Evolutionary conservation across 2,113 vertebrate genomes (phyloP).

Genomic region (Cygnus atratus): DNA sequence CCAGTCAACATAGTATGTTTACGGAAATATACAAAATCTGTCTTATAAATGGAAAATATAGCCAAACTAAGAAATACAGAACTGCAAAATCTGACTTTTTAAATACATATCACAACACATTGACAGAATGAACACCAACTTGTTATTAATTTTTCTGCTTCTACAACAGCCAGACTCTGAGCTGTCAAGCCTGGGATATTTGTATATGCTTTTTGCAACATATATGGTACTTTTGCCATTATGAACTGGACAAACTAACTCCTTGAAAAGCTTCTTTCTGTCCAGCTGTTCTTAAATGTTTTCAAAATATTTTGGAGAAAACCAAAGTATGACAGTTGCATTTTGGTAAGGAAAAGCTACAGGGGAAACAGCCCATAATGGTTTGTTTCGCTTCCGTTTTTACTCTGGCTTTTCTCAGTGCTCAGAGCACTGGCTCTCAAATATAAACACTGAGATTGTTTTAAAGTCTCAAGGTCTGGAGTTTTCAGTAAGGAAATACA

Average conservation of each 20-base stretch:
- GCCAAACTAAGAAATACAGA: neutral
- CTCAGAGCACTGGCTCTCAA: neutral
- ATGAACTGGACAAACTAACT: neutral
- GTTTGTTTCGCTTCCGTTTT: neutral
- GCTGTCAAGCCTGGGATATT: neutral
- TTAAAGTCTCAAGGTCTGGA: neutral
- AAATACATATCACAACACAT: neutral
- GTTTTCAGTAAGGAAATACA: neutral
- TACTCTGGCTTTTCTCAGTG: neutral
- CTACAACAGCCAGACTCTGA: neutral
- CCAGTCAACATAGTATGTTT: neutral
- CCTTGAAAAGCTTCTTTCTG: neutral
- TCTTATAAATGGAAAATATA: neutral
- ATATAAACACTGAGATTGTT: neutral
- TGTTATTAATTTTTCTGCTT: neutral
- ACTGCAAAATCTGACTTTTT: neutral
- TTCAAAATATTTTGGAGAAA: neutral
- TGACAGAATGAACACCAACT: neutral
- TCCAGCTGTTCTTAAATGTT: neutral
- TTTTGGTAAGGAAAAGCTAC: neutral
- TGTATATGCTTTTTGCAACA: neutral
- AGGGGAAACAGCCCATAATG: neutral
- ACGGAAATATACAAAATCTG: neutral
- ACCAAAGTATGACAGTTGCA: neutral
- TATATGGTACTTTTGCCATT: neutral